phyloP scores from a whole-genome alignment of 2,797 vertebrate genomes.

The Lepidocolaptes lacrymiger region DNA sequence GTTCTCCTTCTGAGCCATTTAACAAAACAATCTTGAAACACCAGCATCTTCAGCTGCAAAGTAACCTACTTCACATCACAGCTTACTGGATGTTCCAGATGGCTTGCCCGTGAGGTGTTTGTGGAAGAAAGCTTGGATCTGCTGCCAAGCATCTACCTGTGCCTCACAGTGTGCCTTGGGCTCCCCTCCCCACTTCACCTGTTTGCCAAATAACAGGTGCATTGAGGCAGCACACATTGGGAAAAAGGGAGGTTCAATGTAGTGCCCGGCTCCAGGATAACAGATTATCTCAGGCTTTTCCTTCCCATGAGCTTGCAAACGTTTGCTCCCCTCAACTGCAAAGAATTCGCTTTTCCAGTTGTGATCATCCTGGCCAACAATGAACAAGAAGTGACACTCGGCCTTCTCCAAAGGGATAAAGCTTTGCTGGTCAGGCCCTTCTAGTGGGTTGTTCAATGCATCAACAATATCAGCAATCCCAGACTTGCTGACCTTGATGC shows the following conservation, averaged over 20 bases:
- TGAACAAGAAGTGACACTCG: slow-evolving; percentile 79
- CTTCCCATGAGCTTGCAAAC: slow-evolving; percentile 81
- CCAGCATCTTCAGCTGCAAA: background rate
- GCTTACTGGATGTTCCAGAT: slow-evolving; percentile 21
- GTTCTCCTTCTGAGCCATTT: background rate
- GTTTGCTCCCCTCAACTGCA: slow-evolving; percentile 79
- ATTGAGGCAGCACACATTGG: slow-evolving; percentile 79
- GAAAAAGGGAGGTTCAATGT: slow-evolving; percentile 87
- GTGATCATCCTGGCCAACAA: slow-evolving; percentile 82
- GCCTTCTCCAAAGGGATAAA: slow-evolving; percentile 85
- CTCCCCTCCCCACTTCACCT: slow-evolving; percentile 85
- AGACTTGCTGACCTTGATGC: slow-evolving; percentile 42
- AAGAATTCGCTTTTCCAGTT: slow-evolving; percentile 86
- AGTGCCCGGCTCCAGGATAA: slow-evolving; percentile 88
- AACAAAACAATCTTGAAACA: background rate
- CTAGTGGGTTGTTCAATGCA: slow-evolving; percentile 74
- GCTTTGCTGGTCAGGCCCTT: slow-evolving; percentile 72
- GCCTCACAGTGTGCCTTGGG: slow-evolving; percentile 82
- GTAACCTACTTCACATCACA: slow-evolving; percentile 33
- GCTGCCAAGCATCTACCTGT: slow-evolving; percentile 86
- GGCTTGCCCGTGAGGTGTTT: slow-evolving; percentile 74
- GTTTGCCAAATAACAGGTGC: slow-evolving; percentile 69
- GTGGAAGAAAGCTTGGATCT: slow-evolving; percentile 84
- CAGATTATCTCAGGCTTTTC: slow-evolving; percentile 82
- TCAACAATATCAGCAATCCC: slow-evolving; percentile 76